phyloP scores from a whole-genome alignment of 2,113 vertebrate species.

The Pao palembangensis region DNA sequence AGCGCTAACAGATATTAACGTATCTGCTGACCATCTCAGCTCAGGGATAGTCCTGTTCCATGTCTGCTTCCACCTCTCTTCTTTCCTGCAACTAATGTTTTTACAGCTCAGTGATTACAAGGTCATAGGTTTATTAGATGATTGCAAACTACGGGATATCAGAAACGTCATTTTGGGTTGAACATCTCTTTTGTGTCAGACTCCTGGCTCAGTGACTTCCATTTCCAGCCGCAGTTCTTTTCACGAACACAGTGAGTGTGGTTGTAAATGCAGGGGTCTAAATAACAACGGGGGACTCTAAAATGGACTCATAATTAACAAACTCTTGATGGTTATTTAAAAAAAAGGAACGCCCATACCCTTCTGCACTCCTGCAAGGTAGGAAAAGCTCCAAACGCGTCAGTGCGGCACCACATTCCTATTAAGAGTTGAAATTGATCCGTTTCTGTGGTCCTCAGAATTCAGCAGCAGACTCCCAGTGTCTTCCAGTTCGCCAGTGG shows the following conservation, averaged over 20 bases:
- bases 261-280: neutral
- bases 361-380: constrained; percentile 64
- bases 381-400: constrained; percentile 5
- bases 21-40: no score
- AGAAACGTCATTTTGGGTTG: neutral
- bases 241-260: constrained; percentile 66
- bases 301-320: neutral
- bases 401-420: no score
- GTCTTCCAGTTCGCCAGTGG: constrained; percentile 59
- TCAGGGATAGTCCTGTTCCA: no score
- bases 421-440: neutral
- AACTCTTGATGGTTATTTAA: constrained; percentile 10
- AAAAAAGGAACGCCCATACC: constrained; percentile 65
- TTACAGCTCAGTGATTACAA: neutral
- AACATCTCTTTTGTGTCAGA: constrained; percentile 47
- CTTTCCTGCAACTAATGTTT: no score
- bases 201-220: constrained; percentile 64
- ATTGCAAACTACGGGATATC: neutral
- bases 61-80: neutral
- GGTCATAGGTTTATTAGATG: neutral
- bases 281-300: neutral
- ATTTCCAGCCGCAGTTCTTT: constrained; percentile 61
- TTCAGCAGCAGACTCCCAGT: constrained; percentile 51
- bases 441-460: constrained; percentile 49
- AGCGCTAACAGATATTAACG: neutral